phyloP scores from a whole-genome alignment of 2,113 vertebrate genomes.

The Paracyprichromis sp. region DNA sequence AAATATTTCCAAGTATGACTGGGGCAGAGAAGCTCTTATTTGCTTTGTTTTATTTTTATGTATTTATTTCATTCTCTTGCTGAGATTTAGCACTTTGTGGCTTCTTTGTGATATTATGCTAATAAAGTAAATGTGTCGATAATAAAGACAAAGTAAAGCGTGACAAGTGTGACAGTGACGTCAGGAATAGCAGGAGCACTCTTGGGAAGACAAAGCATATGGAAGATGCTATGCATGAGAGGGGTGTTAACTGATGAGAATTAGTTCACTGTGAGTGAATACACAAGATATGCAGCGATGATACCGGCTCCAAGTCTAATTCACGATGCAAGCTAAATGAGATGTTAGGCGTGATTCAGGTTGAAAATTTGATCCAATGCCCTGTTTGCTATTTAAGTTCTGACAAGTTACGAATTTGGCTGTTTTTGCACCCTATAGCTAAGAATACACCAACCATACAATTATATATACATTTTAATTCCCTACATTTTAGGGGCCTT shows the following conservation, averaged over 20 bases:
- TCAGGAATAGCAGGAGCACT: not conserved
- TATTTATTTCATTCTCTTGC: accelerated
- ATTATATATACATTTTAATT: not conserved
- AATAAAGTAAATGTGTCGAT: not conserved
- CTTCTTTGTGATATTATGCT: not conserved
- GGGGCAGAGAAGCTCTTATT: not conserved
- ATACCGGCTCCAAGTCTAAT: not conserved
- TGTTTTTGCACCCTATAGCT: not conserved
- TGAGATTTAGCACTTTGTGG: not conserved
- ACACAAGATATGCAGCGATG: not conserved
- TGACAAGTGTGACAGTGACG: not conserved
- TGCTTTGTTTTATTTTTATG: not conserved
- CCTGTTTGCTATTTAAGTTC: not conserved
- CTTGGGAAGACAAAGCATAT: conserved; percentile 3
- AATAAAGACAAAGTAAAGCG: not conserved
- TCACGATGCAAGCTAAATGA: not conserved
- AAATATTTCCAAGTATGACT: not conserved
- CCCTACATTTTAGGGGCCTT: accelerated
- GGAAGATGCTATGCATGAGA: not conserved
- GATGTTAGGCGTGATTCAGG: not conserved
- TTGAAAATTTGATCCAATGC: not conserved
- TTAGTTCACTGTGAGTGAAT: not conserved
- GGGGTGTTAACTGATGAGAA: conserved; percentile 24
- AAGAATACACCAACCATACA: not conserved
- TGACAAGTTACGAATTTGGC: not conserved